These are phyloP conservation scores for Cassiopea xamachana DNA, from an alignment of 30 jellyfish, hydroid and myxozoan species.

Conservation along the genomic window DNA sequence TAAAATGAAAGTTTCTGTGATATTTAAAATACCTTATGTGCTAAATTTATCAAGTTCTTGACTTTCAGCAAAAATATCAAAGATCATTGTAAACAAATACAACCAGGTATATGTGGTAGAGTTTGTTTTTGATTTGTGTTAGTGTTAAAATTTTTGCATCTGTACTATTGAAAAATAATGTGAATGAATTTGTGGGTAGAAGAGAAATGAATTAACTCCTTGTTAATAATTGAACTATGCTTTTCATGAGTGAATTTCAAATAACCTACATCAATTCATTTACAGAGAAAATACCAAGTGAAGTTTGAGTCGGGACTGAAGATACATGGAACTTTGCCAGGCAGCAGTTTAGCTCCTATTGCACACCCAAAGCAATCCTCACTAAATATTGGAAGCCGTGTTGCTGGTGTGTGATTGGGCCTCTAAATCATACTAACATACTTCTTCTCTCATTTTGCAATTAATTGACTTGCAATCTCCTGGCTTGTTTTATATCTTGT, in stretches of 20 bases:
- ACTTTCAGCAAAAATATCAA: constrained; percentile 55
- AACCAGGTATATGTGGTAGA: constrained; percentile 33
- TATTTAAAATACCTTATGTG: background rate
- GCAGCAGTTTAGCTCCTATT: constrained; percentile 69
- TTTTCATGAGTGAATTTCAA: no score
- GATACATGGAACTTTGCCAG: constrained; percentile 69
- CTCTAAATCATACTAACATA: no score
- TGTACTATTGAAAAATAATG: no score
- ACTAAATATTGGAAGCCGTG: constrained; percentile 86
- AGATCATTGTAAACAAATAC: constrained; percentile 41
- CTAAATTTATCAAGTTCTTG: background rate
- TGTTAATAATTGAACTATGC: no score
- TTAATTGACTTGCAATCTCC: no score
- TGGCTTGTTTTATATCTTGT: no score
- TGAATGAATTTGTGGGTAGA: no score
- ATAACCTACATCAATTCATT: background rate
- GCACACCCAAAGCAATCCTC: constrained; percentile 43
- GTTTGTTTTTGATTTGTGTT: background rate
- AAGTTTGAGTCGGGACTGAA: constrained; percentile 69
- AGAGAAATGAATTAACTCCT: no score
- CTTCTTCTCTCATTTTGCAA: no score
- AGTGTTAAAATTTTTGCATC: no score
- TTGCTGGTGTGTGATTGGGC: constrained; percentile 67
- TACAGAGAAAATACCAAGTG: constrained; percentile 68
- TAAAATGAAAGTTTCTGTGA: no score